A percentile compares a stretch with the other conserved stretches of the same genome.
Evolutionary conservation across 2,888 invertebrate species (phyloP).

Genomic region (Oxyteleia sp.): DNA sequence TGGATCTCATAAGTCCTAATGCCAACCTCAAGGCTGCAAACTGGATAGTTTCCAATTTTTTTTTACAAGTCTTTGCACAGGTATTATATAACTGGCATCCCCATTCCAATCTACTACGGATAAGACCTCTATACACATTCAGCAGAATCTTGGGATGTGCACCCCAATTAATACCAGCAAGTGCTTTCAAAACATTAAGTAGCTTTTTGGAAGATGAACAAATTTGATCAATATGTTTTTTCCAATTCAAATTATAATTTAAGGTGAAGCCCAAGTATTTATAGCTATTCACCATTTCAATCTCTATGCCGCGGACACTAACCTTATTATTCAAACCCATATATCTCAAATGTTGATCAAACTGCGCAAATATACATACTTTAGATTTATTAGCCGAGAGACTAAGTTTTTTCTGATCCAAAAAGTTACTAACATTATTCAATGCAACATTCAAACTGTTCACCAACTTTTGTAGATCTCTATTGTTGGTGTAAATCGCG

Average conservation of each 20-base stretch:
- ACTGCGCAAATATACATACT: too few species aligned
- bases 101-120: slow-evolving; percentile 5
- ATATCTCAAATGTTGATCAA: too few species aligned
- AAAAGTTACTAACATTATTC: background rate
- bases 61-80: background rate
- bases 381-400: too few species aligned
- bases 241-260: slow-evolving; percentile 11
- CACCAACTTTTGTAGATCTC: too few species aligned
- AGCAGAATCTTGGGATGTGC: background rate
- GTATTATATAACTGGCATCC: background rate
- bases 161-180: background rate
- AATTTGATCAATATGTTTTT: background rate
- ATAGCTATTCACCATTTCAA: too few species aligned
- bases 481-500: too few species aligned
- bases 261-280: background rate
- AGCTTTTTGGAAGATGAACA: background rate
- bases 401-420: background rate
- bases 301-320: too few species aligned
- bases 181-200: background rate
- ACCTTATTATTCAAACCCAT: too few species aligned
- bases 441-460: too few species aligned
- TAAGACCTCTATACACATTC: slow-evolving; percentile 10
- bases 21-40: background rate
- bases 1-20: background rate
- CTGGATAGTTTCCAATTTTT: background rate